Base-by-base conservation (phyloP, 1,140 invertebrate species). In the Calliphora vicina region DNA sequence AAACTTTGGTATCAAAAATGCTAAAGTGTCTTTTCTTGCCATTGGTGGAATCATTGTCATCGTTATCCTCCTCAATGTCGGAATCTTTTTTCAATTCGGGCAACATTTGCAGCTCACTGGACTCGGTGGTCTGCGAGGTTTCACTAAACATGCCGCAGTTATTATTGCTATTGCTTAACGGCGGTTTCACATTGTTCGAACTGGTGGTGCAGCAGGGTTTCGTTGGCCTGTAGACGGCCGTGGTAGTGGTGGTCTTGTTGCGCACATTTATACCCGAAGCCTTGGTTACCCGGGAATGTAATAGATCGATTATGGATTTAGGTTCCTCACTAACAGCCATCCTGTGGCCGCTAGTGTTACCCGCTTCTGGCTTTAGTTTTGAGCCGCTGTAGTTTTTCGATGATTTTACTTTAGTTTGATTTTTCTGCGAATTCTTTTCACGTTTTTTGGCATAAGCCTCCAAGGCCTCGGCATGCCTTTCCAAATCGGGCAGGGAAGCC, bases 401-500 rank as follows among this genome's bases (percentile, higher is more conserved):
- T n/a, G n/a, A n/a, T n/a, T n/a, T n/a, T n/a, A 61, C 13, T 83
- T 80, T 61, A n/a, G n/a, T 50, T 72, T 6, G 61, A 74, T 57
- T 78, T 78, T 57, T 43, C 17, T 74, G 35, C 73, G 27, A 20
- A 25, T 45, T 43, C 35, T 83, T 83, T 2, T 67, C 4, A 29
- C 29, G 72, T 73, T 61, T 81, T 23, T 80, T 83, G 25, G 82
- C 57, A 35, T 29, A 76, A 1, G 73, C 27, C 17, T 72, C 26
- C 20, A 72, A 81, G 27, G 61, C 23, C 20, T 81, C 78, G 29
- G 67, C 67, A 73, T 83, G 76, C 9, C 29, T 35, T 72, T 96
- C 95, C 72, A 96, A 90, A 86, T 96, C 95, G 0, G 95, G 95
- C 25, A 96, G 87, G 0, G 95, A 96, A 23, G 94, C 94, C 0